Evolutionary conservation across 2,797 vertebrate genomes (phyloP).

Genomic region (Alectoris magna): DNA sequence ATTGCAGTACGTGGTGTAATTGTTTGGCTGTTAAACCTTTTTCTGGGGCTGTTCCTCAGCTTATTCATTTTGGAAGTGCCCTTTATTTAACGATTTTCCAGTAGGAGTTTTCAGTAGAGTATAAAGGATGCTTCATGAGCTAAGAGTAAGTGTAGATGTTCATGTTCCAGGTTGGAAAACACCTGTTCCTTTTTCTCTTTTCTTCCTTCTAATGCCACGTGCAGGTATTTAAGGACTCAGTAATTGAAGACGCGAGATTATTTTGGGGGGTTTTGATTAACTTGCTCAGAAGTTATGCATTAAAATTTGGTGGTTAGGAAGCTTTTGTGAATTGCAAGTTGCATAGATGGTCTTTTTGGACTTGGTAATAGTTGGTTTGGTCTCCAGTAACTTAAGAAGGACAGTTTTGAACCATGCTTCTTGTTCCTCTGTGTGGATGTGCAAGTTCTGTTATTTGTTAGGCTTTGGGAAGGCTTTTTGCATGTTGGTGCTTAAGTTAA

Average conservation of each 20-base stretch:
- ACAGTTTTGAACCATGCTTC: background rate
- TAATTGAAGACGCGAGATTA: too few species aligned
- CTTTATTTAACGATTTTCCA: background rate
- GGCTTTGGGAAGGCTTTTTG: background rate
- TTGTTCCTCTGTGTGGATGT: background rate
- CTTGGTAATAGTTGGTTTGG: background rate
- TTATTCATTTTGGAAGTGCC: background rate
- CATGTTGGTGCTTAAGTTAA: background rate
- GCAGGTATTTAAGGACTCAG: background rate
- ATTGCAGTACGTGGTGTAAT: background rate
- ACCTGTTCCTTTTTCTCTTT: background rate
- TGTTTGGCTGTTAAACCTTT: background rate
- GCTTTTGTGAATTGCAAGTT: background rate
- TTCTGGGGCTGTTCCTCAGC: background rate
- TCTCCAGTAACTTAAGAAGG: background rate
- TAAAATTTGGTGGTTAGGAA: background rate
- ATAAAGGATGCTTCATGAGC: too few species aligned
- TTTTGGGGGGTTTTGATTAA: too few species aligned
- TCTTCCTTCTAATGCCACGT: background rate
- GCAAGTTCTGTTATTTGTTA: background rate
- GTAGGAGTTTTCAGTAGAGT: background rate
- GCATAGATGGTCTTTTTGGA: rapidly evolving
- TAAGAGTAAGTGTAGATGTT: background rate
- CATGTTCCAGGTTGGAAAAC: background rate
- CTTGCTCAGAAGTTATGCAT: background rate